Base-by-base conservation (phyloP, 2,113 vertebrate species). In the Rhinoptilus africanus region DNA sequence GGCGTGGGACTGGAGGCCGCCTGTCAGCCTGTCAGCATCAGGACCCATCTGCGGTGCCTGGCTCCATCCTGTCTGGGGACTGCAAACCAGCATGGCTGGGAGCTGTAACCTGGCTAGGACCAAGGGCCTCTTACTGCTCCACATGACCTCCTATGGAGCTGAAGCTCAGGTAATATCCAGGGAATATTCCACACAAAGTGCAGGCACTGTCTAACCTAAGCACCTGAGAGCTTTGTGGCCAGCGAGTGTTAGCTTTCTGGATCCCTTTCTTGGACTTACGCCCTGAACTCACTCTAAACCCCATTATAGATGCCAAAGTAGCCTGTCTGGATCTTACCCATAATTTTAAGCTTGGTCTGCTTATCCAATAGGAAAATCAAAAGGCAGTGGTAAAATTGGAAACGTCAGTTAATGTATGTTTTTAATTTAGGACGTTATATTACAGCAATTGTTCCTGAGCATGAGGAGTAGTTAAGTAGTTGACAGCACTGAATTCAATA, bases 331-430 rank as follows among this genome's bases (percentile, higher is more conserved):
- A 76, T 82, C 62, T 34, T 50, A 57, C 51, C 20, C n/a, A 30
- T 54, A 66, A 87, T 72, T 92, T 91, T 81, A 94, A 93, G 62
- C 62, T 62, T 76, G 28, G 32, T 68, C 24, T 85, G 35, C 73
- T 92, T 93, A 89, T 39, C 69, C n/a, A 66, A 79, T 92, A 89
- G 28, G 24, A 96, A 93, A 96, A 93, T 92, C 86, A 96, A 91
- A 88, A 72, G 77, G 45, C 50, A 87, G 45, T 19, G 34, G 47
- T 80, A 76, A 85, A 96, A 88, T 4, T 39, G 18, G 57, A 91
- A 92, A 76, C 6, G 28, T 62, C 71, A 79, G 54, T 85, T 87
- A 93, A 68, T 39, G 28, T 41, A 60, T 17, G 28, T 50, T 88
- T 92, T 85, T 74, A 89, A 96, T 88, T 95, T 77, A 82, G 54